Evolutionary conservation across 2,888 invertebrate genomes (phyloP).

Genomic region (Neocrepidodera transversa): DNA sequence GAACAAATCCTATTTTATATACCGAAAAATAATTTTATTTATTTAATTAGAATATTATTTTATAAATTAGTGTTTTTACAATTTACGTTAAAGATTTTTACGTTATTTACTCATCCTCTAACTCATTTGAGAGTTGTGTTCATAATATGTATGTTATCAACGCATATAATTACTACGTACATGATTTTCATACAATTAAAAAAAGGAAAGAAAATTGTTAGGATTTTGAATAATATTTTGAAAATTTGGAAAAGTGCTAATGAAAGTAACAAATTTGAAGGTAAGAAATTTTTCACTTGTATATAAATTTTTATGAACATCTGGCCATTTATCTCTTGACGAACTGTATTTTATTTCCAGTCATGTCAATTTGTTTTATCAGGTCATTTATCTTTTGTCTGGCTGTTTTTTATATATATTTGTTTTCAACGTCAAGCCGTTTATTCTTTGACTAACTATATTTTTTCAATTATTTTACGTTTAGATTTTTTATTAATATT

Average conservation of each 20-base stretch:
- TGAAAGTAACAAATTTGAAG: background rate
- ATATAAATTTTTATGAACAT: too few relatives aligned
- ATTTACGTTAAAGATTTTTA: background rate
- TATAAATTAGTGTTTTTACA: background rate
- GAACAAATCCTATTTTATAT: background rate
- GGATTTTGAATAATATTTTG: slow-evolving; percentile 1
- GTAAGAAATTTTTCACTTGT: too few relatives aligned
- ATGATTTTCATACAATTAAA: background rate
- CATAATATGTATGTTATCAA: slow-evolving; percentile 10
- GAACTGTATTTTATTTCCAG: too few relatives aligned
- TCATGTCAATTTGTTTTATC: too few relatives aligned
- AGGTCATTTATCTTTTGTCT: too few relatives aligned
- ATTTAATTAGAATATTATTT: background rate
- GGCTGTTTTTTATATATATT: too few relatives aligned
- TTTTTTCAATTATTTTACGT: too few relatives aligned
- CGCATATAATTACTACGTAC: background rate
- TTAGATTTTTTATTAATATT: too few relatives aligned
- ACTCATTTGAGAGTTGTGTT: background rate
- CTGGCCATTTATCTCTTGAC: too few relatives aligned
- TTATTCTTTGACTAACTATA: too few relatives aligned
- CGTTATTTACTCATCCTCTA: too few relatives aligned
- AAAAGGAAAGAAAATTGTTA: background rate
- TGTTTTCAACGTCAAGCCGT: too few relatives aligned
- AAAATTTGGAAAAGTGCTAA: slow-evolving; percentile 15
- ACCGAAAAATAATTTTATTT: background rate